These are phyloP conservation scores for Premnoplex brunnescens DNA, from an alignment of 2,797 vertebrate genomes.

Conservation along the genomic window DNA sequence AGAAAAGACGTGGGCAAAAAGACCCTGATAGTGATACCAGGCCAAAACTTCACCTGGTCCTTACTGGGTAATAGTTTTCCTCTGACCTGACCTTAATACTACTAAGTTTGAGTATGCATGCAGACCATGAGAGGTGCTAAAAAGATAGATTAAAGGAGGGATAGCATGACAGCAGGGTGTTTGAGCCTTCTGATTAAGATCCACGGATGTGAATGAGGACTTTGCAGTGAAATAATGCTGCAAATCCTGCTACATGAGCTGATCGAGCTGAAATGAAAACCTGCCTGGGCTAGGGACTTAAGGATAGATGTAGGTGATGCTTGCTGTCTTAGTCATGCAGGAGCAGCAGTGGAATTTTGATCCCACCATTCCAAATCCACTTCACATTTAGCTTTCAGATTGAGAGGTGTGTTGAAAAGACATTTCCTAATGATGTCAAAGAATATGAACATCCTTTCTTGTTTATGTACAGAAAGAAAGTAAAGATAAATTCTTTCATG, in stretches of 20 bases:
- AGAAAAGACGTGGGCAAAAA: not conserved
- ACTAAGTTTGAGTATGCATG: not conserved
- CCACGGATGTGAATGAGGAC: not conserved
- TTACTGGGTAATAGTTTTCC: not conserved
- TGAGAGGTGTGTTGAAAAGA: not conserved
- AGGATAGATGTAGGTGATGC: not conserved
- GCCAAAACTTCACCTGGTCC: not conserved
- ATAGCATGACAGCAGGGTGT: not conserved
- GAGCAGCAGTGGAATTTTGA: not conserved
- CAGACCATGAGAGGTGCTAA: not conserved
- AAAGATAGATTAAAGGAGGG: not conserved
- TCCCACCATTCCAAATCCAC: not conserved
- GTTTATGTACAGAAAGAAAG: not conserved
- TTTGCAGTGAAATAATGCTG: not conserved
- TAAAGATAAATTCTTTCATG: not conserved
- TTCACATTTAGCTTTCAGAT: not conserved
- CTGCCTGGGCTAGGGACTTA: not conserved
- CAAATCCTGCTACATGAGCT: not conserved
- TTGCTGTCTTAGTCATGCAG: rapidly evolving
- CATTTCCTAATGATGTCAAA: not conserved
- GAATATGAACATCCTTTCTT: not conserved
- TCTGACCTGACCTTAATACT: not conserved
- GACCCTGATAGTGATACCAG: not conserved
- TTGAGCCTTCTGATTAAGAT: not conserved
- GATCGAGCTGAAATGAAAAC: not conserved